phyloP scores from a whole-genome alignment of 2,797 vertebrate species.

The Pipistrellus nathusii region DNA sequence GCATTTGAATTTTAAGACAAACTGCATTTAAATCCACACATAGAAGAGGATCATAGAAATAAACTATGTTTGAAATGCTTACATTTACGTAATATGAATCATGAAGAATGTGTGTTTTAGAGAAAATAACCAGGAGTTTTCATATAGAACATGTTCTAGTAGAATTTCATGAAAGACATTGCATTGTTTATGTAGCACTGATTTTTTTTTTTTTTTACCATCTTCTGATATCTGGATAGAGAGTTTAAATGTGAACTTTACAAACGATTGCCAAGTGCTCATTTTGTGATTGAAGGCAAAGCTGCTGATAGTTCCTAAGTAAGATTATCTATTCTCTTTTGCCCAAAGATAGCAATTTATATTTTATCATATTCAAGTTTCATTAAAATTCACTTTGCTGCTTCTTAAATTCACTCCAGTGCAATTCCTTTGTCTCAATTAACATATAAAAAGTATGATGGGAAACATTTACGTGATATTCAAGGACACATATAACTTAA shows the following conservation, averaged over 20 bases:
- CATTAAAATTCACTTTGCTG: neutral
- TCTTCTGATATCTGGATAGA: neutral
- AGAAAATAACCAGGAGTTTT: neutral
- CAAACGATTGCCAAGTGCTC: neutral
- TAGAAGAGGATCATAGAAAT: neutral
- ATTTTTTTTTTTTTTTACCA: slow-evolving; percentile 34
- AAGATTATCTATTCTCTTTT: neutral
- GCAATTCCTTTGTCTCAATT: neutral
- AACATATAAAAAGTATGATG: slow-evolving; percentile 6
- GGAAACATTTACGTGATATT: neutral
- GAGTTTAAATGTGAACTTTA: neutral
- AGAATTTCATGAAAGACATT: neutral
- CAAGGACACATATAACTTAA: neutral
- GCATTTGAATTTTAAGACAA: neutral
- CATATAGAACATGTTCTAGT: neutral
- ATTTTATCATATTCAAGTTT: slow-evolving; percentile 34
- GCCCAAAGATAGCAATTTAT: slow-evolving; percentile 15
- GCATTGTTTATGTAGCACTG: neutral
- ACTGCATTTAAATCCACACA: neutral
- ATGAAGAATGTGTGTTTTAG: neutral
- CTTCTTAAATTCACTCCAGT: slow-evolving; percentile 4
- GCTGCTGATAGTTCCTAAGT: neutral
- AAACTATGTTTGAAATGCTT: neutral
- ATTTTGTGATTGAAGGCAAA: neutral
- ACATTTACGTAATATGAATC: neutral